phyloP scores from a whole-genome alignment of 2,113 vertebrate genomes.

The Cyprinodon variegatus region DNA sequence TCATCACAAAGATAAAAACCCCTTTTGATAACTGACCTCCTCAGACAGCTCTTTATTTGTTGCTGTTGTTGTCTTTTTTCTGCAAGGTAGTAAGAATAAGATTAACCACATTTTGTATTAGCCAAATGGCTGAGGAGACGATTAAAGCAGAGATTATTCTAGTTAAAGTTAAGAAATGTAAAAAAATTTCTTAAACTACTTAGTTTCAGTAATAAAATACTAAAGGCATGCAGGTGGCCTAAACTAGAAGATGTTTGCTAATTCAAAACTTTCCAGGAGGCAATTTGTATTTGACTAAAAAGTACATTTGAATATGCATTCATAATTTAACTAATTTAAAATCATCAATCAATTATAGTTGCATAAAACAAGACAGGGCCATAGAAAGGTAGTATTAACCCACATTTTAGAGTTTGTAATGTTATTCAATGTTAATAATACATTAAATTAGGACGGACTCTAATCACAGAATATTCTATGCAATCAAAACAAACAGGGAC shows the following conservation, averaged over 20 bases:
- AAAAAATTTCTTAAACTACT: no score
- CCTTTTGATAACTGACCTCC: no score
- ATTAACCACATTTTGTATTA: not conserved
- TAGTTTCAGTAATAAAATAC: no score
- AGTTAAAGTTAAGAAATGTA: no score
- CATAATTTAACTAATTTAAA: no score
- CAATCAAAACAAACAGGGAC: constrained; percentile 33
- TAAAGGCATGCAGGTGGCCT: no score
- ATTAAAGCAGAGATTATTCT: no score
- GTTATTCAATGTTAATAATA: not conserved
- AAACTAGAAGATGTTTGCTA: no score
- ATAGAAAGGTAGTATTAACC: not conserved
- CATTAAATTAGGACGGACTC: constrained; percentile 12
- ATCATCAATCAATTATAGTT: not conserved
- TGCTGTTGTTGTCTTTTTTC: not conserved
- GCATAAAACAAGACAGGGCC: not conserved
- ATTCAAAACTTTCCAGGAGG: no score
- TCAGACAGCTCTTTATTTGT: not conserved
- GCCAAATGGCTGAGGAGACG: no score
- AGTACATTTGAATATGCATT: no score
- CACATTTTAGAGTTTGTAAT: not conserved
- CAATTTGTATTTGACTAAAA: no score
- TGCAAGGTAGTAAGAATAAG: not conserved
- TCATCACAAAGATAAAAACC: constrained; percentile 13
- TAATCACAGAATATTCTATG: constrained; percentile 24